These are phyloP conservation scores for Holocentrus rufus DNA, from an alignment of 2,797 vertebrate species.

Conservation along the genomic window DNA sequence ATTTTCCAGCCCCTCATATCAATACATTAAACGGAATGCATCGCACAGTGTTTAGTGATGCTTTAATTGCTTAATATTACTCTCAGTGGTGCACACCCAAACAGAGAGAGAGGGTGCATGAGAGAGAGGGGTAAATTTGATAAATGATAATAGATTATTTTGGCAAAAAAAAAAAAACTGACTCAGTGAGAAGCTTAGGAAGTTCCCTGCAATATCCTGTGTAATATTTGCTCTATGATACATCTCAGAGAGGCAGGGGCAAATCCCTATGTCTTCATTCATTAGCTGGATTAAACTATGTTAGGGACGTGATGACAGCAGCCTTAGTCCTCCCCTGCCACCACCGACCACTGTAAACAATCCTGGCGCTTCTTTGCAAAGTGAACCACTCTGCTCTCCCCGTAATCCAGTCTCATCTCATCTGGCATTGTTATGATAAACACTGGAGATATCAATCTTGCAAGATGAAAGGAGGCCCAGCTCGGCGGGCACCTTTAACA, in stretches of 20 bases:
- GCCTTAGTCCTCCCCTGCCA: slow-evolving; percentile 53
- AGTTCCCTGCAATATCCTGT: slow-evolving; percentile 30
- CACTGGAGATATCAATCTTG: slow-evolving; percentile 65
- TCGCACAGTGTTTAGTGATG: no score
- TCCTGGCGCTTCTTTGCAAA: slow-evolving; percentile 60
- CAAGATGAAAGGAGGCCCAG: slow-evolving; percentile 67
- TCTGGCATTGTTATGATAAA: slow-evolving; percentile 73
- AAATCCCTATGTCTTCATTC: slow-evolving; percentile 53
- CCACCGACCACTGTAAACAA: slow-evolving; percentile 71
- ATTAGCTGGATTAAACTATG: slow-evolving; percentile 54
- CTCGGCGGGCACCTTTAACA: slow-evolving; percentile 55
- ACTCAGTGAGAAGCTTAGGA: slow-evolving; percentile 26
- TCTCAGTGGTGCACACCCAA: slow-evolving; percentile 15
- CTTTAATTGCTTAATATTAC: no score
- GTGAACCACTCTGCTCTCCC: slow-evolving; percentile 59
- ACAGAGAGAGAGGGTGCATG: neutral
- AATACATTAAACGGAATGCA: no score
- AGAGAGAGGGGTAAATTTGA: slow-evolving; percentile 10
- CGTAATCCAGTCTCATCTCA: slow-evolving; percentile 64
- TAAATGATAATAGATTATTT: slow-evolving; percentile 17
- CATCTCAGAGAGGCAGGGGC: slow-evolving; percentile 3
- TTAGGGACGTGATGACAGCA: slow-evolving; percentile 63
- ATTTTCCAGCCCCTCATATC: no score
- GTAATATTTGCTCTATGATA: slow-evolving; percentile 44
- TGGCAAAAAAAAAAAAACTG: slow-evolving; percentile 12